Percentiles rank a stretch among this genome's conserved stretches.
Conservation (phyloP, 1,140 invertebrate species). For the Papilio helenus region DNA sequence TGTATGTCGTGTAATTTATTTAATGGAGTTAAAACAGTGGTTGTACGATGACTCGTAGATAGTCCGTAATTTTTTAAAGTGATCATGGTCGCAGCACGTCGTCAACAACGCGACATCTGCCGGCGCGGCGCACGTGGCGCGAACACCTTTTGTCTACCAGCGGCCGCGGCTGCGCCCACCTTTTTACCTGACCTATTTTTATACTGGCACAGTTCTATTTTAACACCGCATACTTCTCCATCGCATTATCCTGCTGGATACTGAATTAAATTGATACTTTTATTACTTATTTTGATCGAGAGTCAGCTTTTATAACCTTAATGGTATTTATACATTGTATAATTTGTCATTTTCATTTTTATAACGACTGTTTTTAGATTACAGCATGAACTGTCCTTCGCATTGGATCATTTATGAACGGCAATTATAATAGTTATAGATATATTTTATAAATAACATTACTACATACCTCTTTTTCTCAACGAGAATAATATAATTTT, state of each 20-base stretch:
- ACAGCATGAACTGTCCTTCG: neutral
- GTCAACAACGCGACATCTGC: conserved; percentile 55
- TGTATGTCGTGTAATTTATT: neutral
- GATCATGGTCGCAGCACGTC: conserved; percentile 8
- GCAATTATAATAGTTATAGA: neutral
- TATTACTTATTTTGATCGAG: conserved; percentile 13
- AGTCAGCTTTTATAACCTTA: neutral
- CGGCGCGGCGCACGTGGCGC: conserved; percentile 62
- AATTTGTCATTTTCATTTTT: conserved; percentile 7
- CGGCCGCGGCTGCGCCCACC: conserved; percentile 48
- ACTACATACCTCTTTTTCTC: neutral
- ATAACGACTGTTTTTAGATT: neutral
- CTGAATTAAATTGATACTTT: conserved; percentile 25
- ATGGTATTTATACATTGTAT: conserved; percentile 8
- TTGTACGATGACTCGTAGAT: neutral
- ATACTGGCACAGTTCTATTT: conserved; percentile 66
- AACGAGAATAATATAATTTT: neutral
- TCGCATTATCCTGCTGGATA: conserved; percentile 28
- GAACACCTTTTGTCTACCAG: conserved; percentile 77
- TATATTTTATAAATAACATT: neutral
- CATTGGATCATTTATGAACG: neutral
- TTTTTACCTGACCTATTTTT: conserved; percentile 75
- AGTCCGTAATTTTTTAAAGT: conserved; percentile 27
- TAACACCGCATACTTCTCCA: conserved; percentile 45
- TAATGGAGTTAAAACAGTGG: neutral